Conservation (phyloP, 2,797 vertebrate species). For the Eutrigla gurnardus region DNA sequence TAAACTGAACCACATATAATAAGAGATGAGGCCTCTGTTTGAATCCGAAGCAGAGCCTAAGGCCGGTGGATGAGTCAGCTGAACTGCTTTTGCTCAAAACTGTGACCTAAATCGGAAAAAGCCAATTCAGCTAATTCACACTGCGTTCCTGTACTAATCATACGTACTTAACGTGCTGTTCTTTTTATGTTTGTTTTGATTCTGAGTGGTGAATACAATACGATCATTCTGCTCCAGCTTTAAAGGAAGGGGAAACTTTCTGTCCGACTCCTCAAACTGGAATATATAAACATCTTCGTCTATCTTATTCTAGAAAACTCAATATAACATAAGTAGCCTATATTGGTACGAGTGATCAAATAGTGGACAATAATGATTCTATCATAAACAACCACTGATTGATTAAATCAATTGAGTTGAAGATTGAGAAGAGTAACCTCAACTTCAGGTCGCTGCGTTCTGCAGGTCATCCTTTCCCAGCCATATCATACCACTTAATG, state of each 20-base stretch:
- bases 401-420: not conserved
- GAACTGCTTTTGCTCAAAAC: constrained; percentile 15
- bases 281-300: not conserved
- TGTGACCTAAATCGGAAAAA: constrained; percentile 4
- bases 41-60: constrained; percentile 29
- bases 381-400: not conserved
- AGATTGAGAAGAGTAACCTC: not conserved
- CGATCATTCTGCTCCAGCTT: not conserved
- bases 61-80: constrained; percentile 32
- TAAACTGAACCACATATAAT: constrained; percentile 14
- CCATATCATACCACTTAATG: not conserved
- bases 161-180: too few relatives aligned
- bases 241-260: rapidly evolving
- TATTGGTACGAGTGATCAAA: not conserved
- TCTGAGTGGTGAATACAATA: not conserved
- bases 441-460: constrained; percentile 7
- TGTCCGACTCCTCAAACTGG: too few relatives aligned
- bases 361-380: not conserved
- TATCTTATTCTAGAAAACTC: not conserved
- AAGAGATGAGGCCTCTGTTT: constrained; percentile 35
- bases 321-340: not conserved
- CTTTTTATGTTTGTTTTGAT: not conserved
- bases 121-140: not conserved
- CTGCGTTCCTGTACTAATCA: not conserved
- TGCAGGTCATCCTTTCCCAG: constrained; percentile 4